Evolutionary conservation across 2,797 vertebrate genomes (phyloP).

Genomic region (Tauraco hartlaubi): DNA sequence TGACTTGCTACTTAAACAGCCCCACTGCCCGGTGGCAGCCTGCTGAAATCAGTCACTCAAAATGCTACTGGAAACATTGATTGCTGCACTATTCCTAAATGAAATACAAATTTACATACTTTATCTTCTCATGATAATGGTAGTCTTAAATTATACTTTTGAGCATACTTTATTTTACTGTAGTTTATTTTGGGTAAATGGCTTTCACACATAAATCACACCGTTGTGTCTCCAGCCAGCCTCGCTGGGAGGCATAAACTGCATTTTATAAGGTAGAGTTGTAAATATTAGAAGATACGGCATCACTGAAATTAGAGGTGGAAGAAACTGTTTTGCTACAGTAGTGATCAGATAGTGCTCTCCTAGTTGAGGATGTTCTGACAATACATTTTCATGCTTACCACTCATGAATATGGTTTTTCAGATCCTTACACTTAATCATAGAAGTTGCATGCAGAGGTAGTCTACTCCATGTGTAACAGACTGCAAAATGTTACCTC

Average conservation of each 20-base stretch:
- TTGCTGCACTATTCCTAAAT: conserved; percentile 6
- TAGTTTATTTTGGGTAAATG: conserved; percentile 36
- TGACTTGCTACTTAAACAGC: not conserved
- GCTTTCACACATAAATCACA: not conserved
- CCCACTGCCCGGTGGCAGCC: not conserved
- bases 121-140: not conserved
- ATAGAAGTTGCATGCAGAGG: not conserved
- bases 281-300: not conserved
- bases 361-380: not conserved
- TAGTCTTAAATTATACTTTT: conserved; percentile 4
- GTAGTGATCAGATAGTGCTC: not conserved
- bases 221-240: not conserved
- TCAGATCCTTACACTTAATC: not conserved
- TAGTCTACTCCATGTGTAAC: not conserved
- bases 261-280: not conserved
- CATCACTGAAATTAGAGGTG: not conserved
- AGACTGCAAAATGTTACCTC: not conserved
- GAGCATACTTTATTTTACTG: conserved; percentile 4
- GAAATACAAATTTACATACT: not conserved
- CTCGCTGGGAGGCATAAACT: not conserved
- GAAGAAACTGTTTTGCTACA: not conserved
- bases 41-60: conserved; percentile 15
- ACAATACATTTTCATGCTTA: not conserved
- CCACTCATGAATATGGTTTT: not conserved
- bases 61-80: conserved; percentile 19